Base-by-base conservation (phyloP, 2,113 vertebrate species). In the Ochotona curzoniae region DNA sequence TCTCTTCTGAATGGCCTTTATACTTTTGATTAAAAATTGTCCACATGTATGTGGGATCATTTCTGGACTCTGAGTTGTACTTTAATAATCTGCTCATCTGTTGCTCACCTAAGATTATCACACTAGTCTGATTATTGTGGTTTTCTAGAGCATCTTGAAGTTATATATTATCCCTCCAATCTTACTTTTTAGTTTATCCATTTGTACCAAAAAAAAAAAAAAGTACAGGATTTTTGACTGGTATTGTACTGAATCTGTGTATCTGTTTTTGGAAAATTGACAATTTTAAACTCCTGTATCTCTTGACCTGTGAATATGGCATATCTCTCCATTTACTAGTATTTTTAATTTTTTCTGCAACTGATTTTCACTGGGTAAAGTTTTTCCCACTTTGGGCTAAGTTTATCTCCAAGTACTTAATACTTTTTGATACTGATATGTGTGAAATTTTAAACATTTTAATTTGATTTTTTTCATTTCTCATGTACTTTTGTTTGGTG, bases 181-280 rank as follows among this genome's bases (percentile, higher is more conserved):
- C 60, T 70, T 75, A 7, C 67, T 61, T 21, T 84, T 60, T 63
- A 75, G 30, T 75, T 54, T 51, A 61, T 79, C 64, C 54, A 3
- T 84, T 81, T 88, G 44, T 91, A 85, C 32, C 38, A 44, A 44
- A 44, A 44, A 70, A 76, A 44, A 70, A 76, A 83, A 87, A 44
- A 21, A 38, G 26, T 63, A 63, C n/a, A 85, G 14, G 79, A 32
- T 73, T 57, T 88, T 92, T 94, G 35, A 30, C 66, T 71, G 47
- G 66, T 10, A 85, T 66, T 85, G n/a, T 80, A 25, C 81, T 69
- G 18, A 67, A 14, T 90, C 57, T 90, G 4, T 78, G 44, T 63
- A 23, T 78, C 9, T 91, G 32, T 38, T 66, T 73, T 44, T 26
- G 35, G 66, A 23, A 67, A 90, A 67, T 32, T 21, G 61, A 63